Percentiles rank a stretch among this genome's conserved stretches.
phyloP scores from a whole-genome alignment of 2,113 vertebrate species.

The Sander vitreus region DNA sequence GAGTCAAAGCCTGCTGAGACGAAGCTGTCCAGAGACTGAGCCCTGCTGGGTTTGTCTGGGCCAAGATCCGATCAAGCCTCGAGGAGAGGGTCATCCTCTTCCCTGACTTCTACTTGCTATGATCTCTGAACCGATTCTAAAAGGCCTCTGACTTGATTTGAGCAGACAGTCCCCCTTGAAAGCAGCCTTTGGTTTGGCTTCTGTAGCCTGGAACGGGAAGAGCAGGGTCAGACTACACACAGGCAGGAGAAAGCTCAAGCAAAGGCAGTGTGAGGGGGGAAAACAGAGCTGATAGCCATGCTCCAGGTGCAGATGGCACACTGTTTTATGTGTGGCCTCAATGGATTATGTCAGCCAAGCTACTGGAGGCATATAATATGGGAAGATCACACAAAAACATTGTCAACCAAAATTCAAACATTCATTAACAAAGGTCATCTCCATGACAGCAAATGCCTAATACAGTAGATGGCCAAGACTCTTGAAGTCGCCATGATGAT shows the following conservation, averaged over 20 bases:
- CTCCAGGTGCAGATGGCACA: constrained; percentile 85
- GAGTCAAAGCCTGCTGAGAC: constrained; percentile 83
- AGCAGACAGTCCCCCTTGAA: constrained; percentile 86
- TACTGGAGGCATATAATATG: constrained; percentile 81
- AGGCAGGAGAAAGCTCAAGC: constrained; percentile 76
- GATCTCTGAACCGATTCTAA: constrained; percentile 86
- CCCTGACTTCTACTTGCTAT: constrained; percentile 84
- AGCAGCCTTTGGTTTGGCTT: constrained; percentile 85
- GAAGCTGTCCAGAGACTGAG: constrained; percentile 81
- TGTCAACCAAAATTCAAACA: constrained; percentile 82
- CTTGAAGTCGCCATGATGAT: constrained; percentile 53
- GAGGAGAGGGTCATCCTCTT: constrained; percentile 85
- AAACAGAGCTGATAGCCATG: constrained; percentile 78
- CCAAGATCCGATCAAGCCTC: constrained; percentile 86
- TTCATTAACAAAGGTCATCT: constrained; percentile 84
- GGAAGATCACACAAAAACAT: constrained; percentile 78
- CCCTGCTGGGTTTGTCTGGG: constrained; percentile 84
- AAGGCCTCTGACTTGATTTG: constrained; percentile 85
- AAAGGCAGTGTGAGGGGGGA: constrained; percentile 52
- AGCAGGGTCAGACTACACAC: constrained; percentile 82
- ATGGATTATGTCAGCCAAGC: constrained; percentile 83
- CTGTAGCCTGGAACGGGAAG: constrained; percentile 82
- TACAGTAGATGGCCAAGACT: constrained; percentile 61
- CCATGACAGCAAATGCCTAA: constrained; percentile 76
- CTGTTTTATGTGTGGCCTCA: constrained; percentile 84